Evolutionary conservation across 2,113 vertebrate genomes (phyloP).

Genomic region (Sphyrna mokarran): DNA sequence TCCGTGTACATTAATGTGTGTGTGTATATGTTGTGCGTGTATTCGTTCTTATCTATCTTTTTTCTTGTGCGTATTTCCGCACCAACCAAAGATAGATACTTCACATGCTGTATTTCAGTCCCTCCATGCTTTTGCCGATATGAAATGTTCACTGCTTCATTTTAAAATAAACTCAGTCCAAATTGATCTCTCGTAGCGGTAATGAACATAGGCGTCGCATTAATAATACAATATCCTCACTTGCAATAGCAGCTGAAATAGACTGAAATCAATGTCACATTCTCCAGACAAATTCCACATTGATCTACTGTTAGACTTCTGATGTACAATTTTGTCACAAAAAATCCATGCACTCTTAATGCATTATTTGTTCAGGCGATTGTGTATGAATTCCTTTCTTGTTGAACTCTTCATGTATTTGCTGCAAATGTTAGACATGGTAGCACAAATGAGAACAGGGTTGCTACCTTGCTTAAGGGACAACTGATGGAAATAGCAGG

Average conservation of each 20-base stretch:
- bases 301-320: background rate
- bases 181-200: background rate
- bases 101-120: background rate
- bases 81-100: background rate
- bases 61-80: no score
- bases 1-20: background rate
- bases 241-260: background rate
- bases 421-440: background rate
- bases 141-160: conserved; percentile 1
- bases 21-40: no score
- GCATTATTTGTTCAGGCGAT: background rate
- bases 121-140: background rate
- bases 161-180: conserved; percentile 5
- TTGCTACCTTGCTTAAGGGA: background rate
- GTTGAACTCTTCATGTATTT: background rate
- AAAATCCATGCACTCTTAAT: background rate
- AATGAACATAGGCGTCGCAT: conserved; percentile 7
- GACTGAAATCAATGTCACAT: background rate
- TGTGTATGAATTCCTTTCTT: background rate
- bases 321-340: background rate
- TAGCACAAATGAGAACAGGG: background rate
- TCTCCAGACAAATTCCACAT: conserved; percentile 14
- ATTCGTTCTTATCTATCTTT: no score
- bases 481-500: background rate
- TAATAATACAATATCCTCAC: conserved; percentile 15